Conservation (phyloP, 1,140 invertebrate genomes). For the Aphelenchoides avenae region DNA sequence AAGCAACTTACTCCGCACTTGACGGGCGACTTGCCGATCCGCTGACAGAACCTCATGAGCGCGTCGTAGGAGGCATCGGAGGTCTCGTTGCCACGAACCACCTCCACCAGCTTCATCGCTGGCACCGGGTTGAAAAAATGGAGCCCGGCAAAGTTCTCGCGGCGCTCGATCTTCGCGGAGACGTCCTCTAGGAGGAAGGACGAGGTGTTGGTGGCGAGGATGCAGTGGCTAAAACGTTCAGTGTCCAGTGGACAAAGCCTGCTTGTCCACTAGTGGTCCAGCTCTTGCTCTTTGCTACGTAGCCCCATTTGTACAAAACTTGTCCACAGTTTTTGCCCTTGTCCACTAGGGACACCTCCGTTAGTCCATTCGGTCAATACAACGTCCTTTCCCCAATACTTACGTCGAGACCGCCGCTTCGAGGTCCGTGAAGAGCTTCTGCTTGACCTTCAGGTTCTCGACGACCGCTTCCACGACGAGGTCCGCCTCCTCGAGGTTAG, state of each 20-base stretch:
- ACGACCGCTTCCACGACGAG: slow-evolving; percentile 53
- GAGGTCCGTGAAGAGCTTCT: slow-evolving; percentile 33
- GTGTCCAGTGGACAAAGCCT: background rate
- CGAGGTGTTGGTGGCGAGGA: slow-evolving; percentile 81
- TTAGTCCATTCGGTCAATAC: background rate
- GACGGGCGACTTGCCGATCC: slow-evolving; percentile 63
- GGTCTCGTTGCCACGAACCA: slow-evolving; percentile 62
- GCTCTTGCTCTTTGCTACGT: no score
- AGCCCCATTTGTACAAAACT: slow-evolving; percentile 5
- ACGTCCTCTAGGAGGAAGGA: slow-evolving; percentile 79
- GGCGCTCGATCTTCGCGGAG: slow-evolving; percentile 64
- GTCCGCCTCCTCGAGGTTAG: slow-evolving; percentile 42
- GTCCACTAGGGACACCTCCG: background rate
- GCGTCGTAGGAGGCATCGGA: slow-evolving; percentile 71
- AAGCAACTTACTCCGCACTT: slow-evolving; percentile 60
- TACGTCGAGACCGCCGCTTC: slow-evolving; percentile 23
- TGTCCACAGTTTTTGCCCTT: slow-evolving; percentile 3
- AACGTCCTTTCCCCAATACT: background rate
- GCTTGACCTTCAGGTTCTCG: slow-evolving; percentile 52
- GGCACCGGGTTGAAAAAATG: slow-evolving; percentile 91
- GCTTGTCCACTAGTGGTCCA: no score
- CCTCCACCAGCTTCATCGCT: slow-evolving; percentile 81
- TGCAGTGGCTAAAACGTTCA: slow-evolving; percentile 29
- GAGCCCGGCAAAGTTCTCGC: slow-evolving; percentile 71
- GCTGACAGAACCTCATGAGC: slow-evolving; percentile 73